phyloP scores from a whole-genome alignment of 2,113 vertebrate genomes.

The Plecturocebus donacophilus region DNA sequence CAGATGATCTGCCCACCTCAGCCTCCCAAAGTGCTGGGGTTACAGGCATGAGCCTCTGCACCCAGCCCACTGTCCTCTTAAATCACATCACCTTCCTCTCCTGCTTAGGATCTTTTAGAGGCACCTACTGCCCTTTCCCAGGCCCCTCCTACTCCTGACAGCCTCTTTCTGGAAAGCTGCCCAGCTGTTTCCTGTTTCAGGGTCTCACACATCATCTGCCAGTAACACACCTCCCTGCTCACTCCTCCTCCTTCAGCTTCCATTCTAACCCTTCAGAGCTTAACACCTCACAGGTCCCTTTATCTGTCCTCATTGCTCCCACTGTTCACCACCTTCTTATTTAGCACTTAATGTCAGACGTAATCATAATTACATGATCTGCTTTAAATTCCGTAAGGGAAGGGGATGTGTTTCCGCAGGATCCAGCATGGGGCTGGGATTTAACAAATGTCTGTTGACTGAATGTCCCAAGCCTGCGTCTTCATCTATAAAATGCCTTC shows the following conservation, averaged over 20 bases:
- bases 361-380: no score
- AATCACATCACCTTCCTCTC: neutral
- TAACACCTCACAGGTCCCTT: neutral
- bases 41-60: no score
- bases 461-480: neutral
- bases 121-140: neutral
- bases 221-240: neutral
- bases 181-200: neutral
- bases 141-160: neutral
- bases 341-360: neutral
- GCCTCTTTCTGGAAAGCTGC: neutral
- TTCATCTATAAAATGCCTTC: neutral
- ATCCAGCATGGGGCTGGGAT: neutral
- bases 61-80: neutral
- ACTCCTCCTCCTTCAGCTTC: neutral
- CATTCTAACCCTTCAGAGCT: neutral
- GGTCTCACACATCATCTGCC: neutral
- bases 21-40: no score
- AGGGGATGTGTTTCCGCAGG: neutral
- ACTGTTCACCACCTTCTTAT: rapidly evolving
- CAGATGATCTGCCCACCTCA: no score
- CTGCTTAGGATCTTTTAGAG: neutral
- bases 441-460: neutral
- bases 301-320: neutral
- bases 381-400: neutral